Conservation (phyloP, 2,113 vertebrate genomes). For the Centropus bengalensis region DNA sequence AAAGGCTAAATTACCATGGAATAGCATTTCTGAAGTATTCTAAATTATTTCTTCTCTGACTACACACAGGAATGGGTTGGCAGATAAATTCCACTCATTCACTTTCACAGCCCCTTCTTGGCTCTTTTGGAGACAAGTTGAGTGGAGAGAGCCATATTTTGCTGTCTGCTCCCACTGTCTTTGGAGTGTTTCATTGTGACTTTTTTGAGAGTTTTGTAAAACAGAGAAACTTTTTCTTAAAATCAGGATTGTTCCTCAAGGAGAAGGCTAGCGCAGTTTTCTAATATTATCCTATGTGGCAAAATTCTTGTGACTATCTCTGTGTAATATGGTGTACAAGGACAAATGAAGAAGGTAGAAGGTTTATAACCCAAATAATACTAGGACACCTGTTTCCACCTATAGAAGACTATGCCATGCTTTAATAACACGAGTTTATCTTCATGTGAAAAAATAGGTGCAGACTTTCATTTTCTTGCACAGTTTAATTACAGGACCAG, state of each 20-base stretch:
- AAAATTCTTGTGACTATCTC: not conserved
- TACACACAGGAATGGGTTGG: not conserved
- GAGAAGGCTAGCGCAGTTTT: not conserved
- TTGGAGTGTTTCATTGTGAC: not conserved
- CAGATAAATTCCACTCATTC: not conserved
- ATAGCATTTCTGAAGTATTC: not conserved
- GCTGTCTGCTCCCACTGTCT: not conserved
- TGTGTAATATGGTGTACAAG: not conserved
- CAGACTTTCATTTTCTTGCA: not conserved
- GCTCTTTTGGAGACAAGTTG: not conserved
- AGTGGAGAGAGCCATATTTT: not conserved
- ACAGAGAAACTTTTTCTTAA: not conserved
- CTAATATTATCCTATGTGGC: not conserved
- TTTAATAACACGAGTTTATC: not conserved
- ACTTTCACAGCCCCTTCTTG: not conserved
- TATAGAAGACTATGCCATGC: not conserved
- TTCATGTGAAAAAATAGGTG: not conserved
- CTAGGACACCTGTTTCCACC: not conserved
- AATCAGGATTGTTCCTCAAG: not conserved
- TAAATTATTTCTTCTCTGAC: not conserved
- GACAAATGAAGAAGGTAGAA: not conserved
- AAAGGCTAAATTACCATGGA: not conserved
- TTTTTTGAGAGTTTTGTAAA: not conserved
- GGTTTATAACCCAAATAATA: not conserved
- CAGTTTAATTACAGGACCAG: not conserved